Conservation (phyloP, 2,113 vertebrate genomes). For the Stigmatopora argus region DNA sequence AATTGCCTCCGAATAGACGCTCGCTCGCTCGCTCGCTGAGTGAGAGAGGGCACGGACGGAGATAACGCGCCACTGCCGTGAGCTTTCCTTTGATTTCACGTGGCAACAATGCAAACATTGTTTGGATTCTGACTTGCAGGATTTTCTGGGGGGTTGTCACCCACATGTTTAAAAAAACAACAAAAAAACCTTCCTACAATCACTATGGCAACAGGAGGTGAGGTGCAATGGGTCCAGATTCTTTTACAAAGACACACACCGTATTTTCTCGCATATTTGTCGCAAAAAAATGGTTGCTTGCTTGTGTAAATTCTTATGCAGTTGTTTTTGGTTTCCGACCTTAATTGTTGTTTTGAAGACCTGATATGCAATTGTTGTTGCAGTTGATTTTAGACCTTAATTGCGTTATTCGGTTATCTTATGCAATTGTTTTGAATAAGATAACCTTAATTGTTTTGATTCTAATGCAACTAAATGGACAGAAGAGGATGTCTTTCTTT, state of each 20-base stretch:
- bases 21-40: not conserved
- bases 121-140: not conserved
- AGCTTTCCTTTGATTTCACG: constrained; percentile 19
- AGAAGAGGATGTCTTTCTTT: too few relatives aligned
- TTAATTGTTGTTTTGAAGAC: too few relatives aligned
- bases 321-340: too few relatives aligned
- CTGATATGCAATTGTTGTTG: too few relatives aligned
- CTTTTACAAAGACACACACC: constrained; percentile 7
- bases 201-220: constrained; percentile 42
- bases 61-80: constrained; percentile 29
- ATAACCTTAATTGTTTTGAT: too few relatives aligned
- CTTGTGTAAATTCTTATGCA: too few relatives aligned
- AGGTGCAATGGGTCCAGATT: constrained; percentile 18
- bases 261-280: too few relatives aligned
- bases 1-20: constrained; percentile 23
- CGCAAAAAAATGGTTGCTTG: too few relatives aligned
- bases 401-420: too few relatives aligned
- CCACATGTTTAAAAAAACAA: constrained; percentile 7
- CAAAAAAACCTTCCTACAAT: constrained; percentile 26
- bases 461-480: too few relatives aligned
- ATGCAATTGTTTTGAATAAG: too few relatives aligned
- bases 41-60: constrained; percentile 27
- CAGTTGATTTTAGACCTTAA: too few relatives aligned
- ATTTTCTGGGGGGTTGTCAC: not conserved
- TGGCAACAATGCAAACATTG: constrained; percentile 27